phyloP scores from a whole-genome alignment of 2,113 vertebrate genomes.

The Oryzias curvinotus region DNA sequence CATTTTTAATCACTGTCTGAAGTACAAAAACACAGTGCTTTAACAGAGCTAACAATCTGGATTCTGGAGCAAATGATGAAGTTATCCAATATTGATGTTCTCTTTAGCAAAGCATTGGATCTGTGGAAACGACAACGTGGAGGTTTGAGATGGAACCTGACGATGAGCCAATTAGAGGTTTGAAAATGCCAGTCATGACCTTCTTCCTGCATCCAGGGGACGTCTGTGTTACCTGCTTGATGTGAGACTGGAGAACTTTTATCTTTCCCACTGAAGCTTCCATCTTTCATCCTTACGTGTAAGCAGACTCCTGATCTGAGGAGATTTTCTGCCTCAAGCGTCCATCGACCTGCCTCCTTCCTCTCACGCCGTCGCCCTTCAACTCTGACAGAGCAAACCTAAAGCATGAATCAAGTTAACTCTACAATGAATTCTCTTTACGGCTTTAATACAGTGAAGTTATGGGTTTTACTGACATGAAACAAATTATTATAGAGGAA shows the following conservation, averaged over 20 bases:
- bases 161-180: conserved; percentile 25
- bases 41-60: not conserved
- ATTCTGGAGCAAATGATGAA: not conserved
- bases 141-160: too few species aligned
- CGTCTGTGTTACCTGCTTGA: conserved; percentile 7
- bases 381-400: conserved; percentile 1
- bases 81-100: not conserved
- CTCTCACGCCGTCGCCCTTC: not conserved
- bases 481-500: too few species aligned
- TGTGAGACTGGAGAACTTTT: conserved; percentile 10
- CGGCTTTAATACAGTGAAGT: too few species aligned
- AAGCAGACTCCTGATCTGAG: conserved; percentile 1
- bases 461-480: too few species aligned
- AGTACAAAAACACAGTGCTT: too few species aligned
- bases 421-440: too few species aligned
- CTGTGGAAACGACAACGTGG: too few species aligned
- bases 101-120: conserved; percentile 18
- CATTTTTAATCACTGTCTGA: too few species aligned
- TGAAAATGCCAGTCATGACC: conserved; percentile 14
- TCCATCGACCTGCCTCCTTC: not conserved
- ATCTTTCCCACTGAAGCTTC: not conserved
- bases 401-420: not conserved
- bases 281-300: conserved; percentile 5
- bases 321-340: not conserved
- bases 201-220: not conserved